A percentile compares a stretch with the other conserved stretches of the same genome.
These are phyloP conservation scores for Benitochromis conjunctus DNA, from an alignment of 2,113 vertebrate species.

Conservation along the genomic window DNA sequence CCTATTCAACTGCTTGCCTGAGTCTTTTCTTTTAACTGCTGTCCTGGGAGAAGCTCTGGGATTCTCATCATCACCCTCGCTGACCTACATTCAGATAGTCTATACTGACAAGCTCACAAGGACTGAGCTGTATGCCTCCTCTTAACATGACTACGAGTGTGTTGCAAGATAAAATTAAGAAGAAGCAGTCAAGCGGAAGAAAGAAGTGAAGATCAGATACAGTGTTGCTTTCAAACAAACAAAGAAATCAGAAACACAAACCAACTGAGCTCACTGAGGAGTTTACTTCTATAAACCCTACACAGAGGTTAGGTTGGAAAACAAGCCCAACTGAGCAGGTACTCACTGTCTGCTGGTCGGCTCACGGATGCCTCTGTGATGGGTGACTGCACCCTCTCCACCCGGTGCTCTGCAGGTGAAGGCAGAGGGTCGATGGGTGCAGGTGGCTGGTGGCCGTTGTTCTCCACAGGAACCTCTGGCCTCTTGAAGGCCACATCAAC, in stretches of 20 bases:
- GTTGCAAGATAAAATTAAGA: not conserved
- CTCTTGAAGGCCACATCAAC: conserved; percentile 52
- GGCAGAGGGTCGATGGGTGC: conserved; percentile 49
- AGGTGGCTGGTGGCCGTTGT: conserved; percentile 63
- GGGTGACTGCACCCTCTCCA: conserved; percentile 58
- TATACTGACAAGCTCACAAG: conserved; percentile 1
- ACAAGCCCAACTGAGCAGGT: not conserved
- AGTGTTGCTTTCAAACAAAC: not conserved
- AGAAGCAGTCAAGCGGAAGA: not conserved
- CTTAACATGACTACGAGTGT: not conserved
- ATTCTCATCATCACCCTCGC: conserved; percentile 60
- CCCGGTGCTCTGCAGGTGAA: conserved; percentile 59
- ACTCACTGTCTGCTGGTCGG: conserved; percentile 85
- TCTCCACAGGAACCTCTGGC: conserved; percentile 72
- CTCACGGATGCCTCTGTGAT: conserved; percentile 39
- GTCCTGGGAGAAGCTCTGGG: conserved; percentile 34
- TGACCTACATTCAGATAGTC: conserved; percentile 50
- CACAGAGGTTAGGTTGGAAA: not conserved
- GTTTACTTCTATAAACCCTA: not conserved
- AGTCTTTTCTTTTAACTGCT: conserved; percentile 7
- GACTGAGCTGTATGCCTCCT: not conserved
- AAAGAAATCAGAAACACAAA: not conserved
- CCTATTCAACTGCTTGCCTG: not conserved
- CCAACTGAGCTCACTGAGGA: not conserved
- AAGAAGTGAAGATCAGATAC: not conserved